These are phyloP conservation scores for Adoxophyes honmai DNA, from an alignment of 1,140 invertebrate species.

Conservation along the genomic window DNA sequence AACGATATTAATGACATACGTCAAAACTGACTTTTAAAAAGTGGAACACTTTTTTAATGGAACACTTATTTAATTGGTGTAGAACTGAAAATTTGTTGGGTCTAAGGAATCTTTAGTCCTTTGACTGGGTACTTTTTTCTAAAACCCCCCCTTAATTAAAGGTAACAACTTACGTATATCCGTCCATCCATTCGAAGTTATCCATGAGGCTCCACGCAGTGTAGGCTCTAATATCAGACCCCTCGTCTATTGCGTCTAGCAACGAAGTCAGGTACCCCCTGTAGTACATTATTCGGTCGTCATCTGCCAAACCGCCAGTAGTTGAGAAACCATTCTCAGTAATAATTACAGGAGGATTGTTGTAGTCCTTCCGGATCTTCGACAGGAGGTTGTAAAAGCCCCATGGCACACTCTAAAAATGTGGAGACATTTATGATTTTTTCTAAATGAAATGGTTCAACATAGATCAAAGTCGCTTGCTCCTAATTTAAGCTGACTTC, in stretches of 20 bases:
- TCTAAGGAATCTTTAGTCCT: too few species aligned
- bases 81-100: too few species aligned
- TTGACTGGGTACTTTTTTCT: too few species aligned
- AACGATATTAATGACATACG: too few species aligned
- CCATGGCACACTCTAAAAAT: conserved; percentile 39
- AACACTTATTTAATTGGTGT: too few species aligned
- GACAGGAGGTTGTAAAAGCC: conserved; percentile 56
- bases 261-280: conserved; percentile 59
- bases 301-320: conserved; percentile 40
- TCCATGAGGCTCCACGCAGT: conserved; percentile 82
- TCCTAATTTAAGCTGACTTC: too few species aligned
- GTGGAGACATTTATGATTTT: too few species aligned
- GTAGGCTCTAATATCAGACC: conserved; percentile 71
- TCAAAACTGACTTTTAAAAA: too few species aligned
- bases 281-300: conserved; percentile 63
- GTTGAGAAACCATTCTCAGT: conserved; percentile 62
- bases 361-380: conserved; percentile 42
- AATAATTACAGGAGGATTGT: conserved; percentile 48
- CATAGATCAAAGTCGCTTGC: too few species aligned
- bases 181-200: conserved; percentile 81
- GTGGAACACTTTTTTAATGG: too few species aligned
- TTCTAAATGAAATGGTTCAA: too few species aligned
- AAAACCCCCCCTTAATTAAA: too few species aligned
- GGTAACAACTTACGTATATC: conserved; percentile 69
- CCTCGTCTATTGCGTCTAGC: conserved; percentile 55